Conservation (phyloP, 2,113 vertebrate genomes). For the Crotalus viridis region DNA sequence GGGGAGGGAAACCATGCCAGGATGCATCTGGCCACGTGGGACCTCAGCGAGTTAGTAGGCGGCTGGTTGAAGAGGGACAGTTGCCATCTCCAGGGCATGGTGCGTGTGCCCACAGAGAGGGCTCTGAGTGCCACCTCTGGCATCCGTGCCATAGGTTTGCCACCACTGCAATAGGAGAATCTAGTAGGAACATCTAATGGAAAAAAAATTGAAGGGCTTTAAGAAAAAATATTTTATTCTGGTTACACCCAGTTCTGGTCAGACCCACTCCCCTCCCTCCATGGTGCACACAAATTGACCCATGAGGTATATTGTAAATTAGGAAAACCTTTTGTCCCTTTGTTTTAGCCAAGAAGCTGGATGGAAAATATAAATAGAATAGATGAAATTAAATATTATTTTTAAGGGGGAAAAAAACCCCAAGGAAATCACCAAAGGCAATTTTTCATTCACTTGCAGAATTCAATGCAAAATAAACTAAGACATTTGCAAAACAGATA, state of each 20-base stretch:
- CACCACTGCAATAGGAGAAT: not conserved
- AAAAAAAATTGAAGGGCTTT: not conserved
- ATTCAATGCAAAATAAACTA: not conserved
- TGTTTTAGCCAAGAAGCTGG: not conserved
- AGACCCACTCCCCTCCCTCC: too few species aligned
- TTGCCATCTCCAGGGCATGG: too few species aligned
- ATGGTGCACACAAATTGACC: not conserved
- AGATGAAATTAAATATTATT: not conserved
- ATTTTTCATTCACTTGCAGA: not conserved
- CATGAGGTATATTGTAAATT: not conserved
- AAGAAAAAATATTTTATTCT: not conserved
- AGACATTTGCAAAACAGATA: not conserved
- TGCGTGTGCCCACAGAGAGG: too few species aligned
- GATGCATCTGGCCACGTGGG: too few species aligned
- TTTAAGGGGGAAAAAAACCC: rapidly evolving
- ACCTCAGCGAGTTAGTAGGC: too few species aligned
- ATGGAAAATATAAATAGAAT: not conserved
- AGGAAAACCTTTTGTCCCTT: not conserved
- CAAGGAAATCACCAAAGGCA: not conserved
- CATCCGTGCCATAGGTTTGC: too few species aligned
- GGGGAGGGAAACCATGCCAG: too few species aligned
- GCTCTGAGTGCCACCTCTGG: too few species aligned
- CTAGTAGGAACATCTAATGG: not conserved
- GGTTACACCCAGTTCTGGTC: too few species aligned
- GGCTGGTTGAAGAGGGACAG: too few species aligned